Conservation (phyloP, 2,888 invertebrate species). For the Trichogramma evanescens region DNA sequence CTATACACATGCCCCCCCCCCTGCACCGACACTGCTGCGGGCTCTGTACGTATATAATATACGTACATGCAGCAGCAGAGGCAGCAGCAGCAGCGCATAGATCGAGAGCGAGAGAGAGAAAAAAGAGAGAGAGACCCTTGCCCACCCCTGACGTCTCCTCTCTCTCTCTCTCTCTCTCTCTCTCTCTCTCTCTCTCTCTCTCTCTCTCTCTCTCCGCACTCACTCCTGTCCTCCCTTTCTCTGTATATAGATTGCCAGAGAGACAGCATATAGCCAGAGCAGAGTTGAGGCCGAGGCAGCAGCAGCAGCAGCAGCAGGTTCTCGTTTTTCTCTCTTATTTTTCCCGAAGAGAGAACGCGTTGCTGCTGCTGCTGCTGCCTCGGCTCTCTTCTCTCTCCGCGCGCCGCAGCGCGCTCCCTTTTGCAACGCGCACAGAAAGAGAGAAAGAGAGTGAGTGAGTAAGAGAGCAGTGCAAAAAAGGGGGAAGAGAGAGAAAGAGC, state of each 20-base stretch:
- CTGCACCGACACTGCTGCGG: too few species aligned
- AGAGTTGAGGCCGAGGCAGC: conserved; percentile 19
- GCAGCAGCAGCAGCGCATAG: too few species aligned
- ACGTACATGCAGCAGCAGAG: too few species aligned
- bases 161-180: conserved; percentile 8
- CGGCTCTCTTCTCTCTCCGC: background rate
- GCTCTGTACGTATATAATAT: too few species aligned
- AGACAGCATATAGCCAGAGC: conserved; percentile 4
- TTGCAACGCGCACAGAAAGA: conserved; percentile 7
- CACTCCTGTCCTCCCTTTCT: background rate
- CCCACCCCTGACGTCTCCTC: conserved; percentile 38
- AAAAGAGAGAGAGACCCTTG: conserved; percentile 25
- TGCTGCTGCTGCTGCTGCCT: too few species aligned
- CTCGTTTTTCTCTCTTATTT: conserved; percentile 10
- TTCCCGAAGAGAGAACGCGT: too few species aligned
- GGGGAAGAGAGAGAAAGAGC: background rate
- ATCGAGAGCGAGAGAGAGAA: conserved; percentile 14
- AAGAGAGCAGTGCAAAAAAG: background rate
- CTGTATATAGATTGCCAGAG: background rate
- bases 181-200: conserved; percentile 11
- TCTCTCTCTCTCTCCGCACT: conserved; percentile 15
- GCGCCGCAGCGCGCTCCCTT: conserved; percentile 3
- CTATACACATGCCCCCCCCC: too few species aligned
- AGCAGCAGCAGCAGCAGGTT: conserved; percentile 3
- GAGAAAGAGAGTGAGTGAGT: background rate